phyloP scores from a whole-genome alignment of 2,888 invertebrate genomes.

The Andrena bucephala region DNA sequence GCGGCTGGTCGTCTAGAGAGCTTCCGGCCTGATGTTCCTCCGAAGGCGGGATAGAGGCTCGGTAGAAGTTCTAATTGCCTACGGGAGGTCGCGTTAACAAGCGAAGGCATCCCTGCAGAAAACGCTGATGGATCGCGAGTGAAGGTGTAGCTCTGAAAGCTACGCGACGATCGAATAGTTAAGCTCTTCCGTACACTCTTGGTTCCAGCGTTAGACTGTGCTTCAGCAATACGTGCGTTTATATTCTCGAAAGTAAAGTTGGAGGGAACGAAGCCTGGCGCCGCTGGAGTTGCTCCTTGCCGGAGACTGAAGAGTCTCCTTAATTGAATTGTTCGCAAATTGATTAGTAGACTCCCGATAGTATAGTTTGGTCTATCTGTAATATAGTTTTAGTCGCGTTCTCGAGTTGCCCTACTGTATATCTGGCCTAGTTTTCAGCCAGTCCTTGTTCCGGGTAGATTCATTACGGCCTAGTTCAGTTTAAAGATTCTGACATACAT shows the following conservation, averaged over 20 bases:
- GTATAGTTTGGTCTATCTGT: slow-evolving; percentile 24
- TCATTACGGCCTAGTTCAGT: not conserved
- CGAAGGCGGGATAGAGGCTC: slow-evolving; percentile 15
- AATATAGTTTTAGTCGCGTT: slow-evolving; percentile 35
- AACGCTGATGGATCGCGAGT: slow-evolving; percentile 29
- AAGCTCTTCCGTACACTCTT: not conserved
- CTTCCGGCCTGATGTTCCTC: slow-evolving; percentile 40
- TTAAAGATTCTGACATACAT: not conserved
- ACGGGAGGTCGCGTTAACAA: slow-evolving; percentile 52
- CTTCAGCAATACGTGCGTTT: not conserved
- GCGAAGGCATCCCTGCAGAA: slow-evolving; percentile 31
- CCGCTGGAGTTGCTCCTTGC: slow-evolving; percentile 15
- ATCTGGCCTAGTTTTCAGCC: slow-evolving; percentile 10
- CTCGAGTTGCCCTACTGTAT: not conserved
- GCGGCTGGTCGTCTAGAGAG: slow-evolving; percentile 29
- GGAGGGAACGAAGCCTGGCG: slow-evolving; percentile 30
- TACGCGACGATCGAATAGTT: slow-evolving; percentile 19
- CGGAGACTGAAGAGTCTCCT: slow-evolving; percentile 9
- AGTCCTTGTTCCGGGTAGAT: not conserved
- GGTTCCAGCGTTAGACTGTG: not conserved
- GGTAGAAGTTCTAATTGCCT: slow-evolving; percentile 50
- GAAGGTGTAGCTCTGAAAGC: not conserved
- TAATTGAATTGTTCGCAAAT: slow-evolving; percentile 50
- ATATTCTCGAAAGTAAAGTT: slow-evolving; percentile 20
- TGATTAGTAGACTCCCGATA: slow-evolving; percentile 46